These are phyloP conservation scores for Thereva nobilitata DNA, from an alignment of 2,888 invertebrate species.

Conservation along the genomic window DNA sequence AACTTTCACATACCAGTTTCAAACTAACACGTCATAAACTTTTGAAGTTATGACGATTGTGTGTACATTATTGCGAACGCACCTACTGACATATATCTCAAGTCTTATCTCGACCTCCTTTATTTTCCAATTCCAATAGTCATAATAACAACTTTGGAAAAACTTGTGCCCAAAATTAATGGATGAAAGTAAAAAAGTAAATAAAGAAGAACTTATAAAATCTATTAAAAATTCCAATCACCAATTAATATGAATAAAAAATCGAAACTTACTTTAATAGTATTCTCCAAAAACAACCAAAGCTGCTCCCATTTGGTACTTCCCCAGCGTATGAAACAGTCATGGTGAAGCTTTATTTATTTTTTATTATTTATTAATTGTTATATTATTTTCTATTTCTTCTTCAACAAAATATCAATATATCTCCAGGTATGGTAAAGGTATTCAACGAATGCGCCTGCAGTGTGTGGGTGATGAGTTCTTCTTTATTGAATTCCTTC, in stretches of 20 bases:
- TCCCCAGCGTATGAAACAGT: conserved; percentile 88
- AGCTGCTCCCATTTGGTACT: conserved; percentile 89
- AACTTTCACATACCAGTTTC: too few species aligned
- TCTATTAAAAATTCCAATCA: too few species aligned
- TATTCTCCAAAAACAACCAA: conserved; percentile 91
- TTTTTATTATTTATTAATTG: background rate
- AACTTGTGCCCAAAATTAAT: too few species aligned
- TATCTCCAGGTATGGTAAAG: background rate
- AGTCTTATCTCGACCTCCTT: too few species aligned
- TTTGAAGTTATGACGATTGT: too few species aligned
- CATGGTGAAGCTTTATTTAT: conserved; percentile 60
- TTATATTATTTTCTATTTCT: background rate
- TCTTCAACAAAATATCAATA: background rate
- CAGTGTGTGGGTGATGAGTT: conserved; percentile 16
- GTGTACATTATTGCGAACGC: too few species aligned
- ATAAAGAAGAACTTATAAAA: too few species aligned
- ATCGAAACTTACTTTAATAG: conserved; percentile 75
- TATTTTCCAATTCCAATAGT: too few species aligned
- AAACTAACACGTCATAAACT: too few species aligned
- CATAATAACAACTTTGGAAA: too few species aligned
- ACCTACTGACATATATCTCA: too few species aligned
- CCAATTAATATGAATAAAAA: background rate
- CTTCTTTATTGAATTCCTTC: conserved; percentile 24
- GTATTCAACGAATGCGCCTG: background rate
- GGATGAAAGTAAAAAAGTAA: too few species aligned